Base-by-base conservation (phyloP, 2,888 invertebrate species). In the Scaptomyza tumidula region DNA sequence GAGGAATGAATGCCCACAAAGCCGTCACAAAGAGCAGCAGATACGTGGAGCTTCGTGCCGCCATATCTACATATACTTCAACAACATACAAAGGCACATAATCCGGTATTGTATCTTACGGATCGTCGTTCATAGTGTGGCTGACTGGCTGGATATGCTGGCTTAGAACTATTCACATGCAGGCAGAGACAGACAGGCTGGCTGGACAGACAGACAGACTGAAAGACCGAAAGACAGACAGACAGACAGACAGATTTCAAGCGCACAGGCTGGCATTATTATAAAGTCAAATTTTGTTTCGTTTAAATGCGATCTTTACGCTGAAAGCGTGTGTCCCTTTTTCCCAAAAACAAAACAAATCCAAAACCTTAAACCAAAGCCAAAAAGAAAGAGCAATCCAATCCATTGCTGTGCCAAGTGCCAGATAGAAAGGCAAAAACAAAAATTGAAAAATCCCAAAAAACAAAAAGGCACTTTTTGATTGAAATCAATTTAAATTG, bases 401-500 rank as follows among this genome's bases (percentile, higher is more conserved):
- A 71, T 63, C 74, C 66, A 52, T 33, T 63, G 66, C 61, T 52
- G 61, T 48, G 68, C 73, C 64, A 74, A 80, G 75, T 73, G 76
- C 54, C 64, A 53, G 53, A 65, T 64, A 50, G 56, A 58, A 66
- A 65, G 59, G 56, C 56, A 62, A 64, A 65, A 45, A 65, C 24
- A 45, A 67, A 61, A 53, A 67, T 69, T 64, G 52, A 72, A 78
- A 88, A 74, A 75, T 75, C 65, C 70, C 75, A 66, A 89, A 88
- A 88, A 88, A 86, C 86, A 89, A 88, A 86, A 86, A 80, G 86
- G 77, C 65, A 75, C 67, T 72, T 82, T 88, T 88, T 86, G 86
- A 88, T 89, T 89, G 89, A 86, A 86, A 86, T 86, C 86, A 86
- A 89, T 86, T 90, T 89, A 85, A 89, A 89, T 89, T 89, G 90